Percentiles rank a stretch among this genome's conserved stretches.
Conservation (phyloP, 2,113 vertebrate species). For the Hoplias malabaricus region DNA sequence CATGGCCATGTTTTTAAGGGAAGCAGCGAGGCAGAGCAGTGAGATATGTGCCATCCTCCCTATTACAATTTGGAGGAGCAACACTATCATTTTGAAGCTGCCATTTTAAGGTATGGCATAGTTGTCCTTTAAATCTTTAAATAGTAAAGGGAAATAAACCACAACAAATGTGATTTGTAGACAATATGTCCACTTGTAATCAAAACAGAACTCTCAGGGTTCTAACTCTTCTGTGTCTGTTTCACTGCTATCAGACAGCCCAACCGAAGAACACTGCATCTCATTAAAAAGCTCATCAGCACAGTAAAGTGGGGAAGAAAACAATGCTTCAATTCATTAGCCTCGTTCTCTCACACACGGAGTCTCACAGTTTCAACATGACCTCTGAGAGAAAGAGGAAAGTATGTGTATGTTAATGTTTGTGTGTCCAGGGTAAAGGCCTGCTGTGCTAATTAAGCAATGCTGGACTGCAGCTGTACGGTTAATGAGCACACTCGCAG, state of each 20-base stretch:
- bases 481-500: slow-evolving; percentile 3
- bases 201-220: background rate
- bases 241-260: background rate
- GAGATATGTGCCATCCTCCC: no score
- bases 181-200: slow-evolving; percentile 8
- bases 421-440: background rate
- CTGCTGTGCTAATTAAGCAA: slow-evolving; percentile 28
- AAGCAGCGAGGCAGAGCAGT: no score
- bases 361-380: slow-evolving; percentile 1
- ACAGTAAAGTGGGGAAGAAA: background rate
- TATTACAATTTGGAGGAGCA: no score
- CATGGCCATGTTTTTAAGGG: no score
- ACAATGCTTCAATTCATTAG: slow-evolving; percentile 26
- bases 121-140: no score
- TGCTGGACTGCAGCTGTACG: background rate
- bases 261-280: background rate
- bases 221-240: no score
- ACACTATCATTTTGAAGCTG: no score
- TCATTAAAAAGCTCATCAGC: slow-evolving; percentile 31
- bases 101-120: no score
- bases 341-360: background rate
- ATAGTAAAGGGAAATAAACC: background rate
- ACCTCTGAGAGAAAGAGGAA: slow-evolving; percentile 10
- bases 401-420: background rate
- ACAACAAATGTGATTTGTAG: background rate